Base-by-base conservation (phyloP, 2,797 vertebrate species). In the Gastrophryne carolinensis region DNA sequence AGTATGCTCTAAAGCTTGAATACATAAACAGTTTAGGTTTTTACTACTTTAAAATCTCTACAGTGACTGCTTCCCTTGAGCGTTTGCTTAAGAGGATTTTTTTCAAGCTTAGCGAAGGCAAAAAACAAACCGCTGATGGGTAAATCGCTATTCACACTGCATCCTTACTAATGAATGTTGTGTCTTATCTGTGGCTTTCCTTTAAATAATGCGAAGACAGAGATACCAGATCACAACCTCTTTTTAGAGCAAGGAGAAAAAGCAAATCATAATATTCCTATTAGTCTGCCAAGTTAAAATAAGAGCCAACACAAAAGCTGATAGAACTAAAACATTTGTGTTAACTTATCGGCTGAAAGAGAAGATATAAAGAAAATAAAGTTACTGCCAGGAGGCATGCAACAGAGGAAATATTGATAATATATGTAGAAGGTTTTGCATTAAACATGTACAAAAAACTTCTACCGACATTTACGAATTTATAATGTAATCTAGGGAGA, bases 401-500 rank as follows among this genome's bases (percentile, higher is more conserved):
- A 58, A 26, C 41, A 27, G 23, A 13, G 66, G 5, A n/a, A 70
- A 32, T 39, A 24, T 12, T n/a, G 27, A 64, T 49, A 57, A 57
- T 64, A 47, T 49, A 65, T 78, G 39, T 60, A 57, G 47, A 65
- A 37, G n/a, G 50, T 47, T 29, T 19, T 19, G 32, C 61, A 78
- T 72, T 39, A 78, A 24, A 9, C 61, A 50, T 49, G 29, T 65
- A 70, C 61, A 9, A 65, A 50, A 24, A 77, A 37, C 75, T 68
- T 72, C 75, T 50, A 58, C 68, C 65, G 75, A 65, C 56, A 58
- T 37, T 78, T 72, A 53, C 27, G 75, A 68, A 78, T 72, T 78
- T 78, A 65, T 78, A 78, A 78, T 78, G 75, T 78, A 72, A 78
- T 78, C 68, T 78, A 60, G 61, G 41, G 71, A 60, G 68, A 78